Conservation (phyloP, 1,140 invertebrate species). For the Aphaenogaster floridana region DNA sequence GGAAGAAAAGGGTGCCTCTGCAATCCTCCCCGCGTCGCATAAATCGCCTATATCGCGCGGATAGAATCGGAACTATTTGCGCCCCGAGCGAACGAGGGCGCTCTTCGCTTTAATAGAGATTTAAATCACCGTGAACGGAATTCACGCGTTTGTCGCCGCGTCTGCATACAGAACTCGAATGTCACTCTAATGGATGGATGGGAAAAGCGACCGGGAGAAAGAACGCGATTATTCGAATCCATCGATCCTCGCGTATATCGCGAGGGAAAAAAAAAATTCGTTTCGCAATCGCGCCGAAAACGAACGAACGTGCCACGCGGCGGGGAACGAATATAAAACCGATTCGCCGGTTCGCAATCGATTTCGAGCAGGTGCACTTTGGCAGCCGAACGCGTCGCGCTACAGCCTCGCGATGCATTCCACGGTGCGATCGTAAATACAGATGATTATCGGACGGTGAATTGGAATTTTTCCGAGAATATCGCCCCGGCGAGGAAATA, state of each 20-base stretch:
- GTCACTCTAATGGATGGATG: slow-evolving; percentile 22
- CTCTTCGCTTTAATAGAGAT: slow-evolving; percentile 47
- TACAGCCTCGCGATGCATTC: slow-evolving; percentile 33
- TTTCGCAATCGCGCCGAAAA: slow-evolving; percentile 45
- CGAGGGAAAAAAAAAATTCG: neutral
- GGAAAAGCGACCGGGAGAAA: slow-evolving; percentile 3
- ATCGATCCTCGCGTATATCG: slow-evolving; percentile 16
- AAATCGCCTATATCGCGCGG: slow-evolving; percentile 36
- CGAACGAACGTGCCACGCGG: slow-evolving; percentile 9
- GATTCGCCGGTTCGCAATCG: slow-evolving; percentile 48
- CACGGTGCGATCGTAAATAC: slow-evolving; percentile 46
- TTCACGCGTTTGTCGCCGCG: slow-evolving; percentile 16
- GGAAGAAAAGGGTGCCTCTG: neutral
- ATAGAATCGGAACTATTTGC: slow-evolving; percentile 46
- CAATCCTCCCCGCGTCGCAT: slow-evolving; percentile 30
- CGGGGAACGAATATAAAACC: slow-evolving; percentile 28
- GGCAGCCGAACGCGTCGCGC: slow-evolving; percentile 35
- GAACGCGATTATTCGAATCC: neutral
- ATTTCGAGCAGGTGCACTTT: slow-evolving; percentile 59
- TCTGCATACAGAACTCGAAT: slow-evolving; percentile 6
- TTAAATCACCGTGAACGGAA: slow-evolving; percentile 30
- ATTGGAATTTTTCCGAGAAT: slow-evolving; percentile 50
- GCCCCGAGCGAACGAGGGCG: neutral
- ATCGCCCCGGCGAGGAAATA: neutral
- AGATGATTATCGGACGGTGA: slow-evolving; percentile 41